Evolutionary conservation across 2,888 invertebrate genomes (phyloP), one percentile per base, ranked within the genome.

Genomic region (Cosmia trapezina): DNA sequence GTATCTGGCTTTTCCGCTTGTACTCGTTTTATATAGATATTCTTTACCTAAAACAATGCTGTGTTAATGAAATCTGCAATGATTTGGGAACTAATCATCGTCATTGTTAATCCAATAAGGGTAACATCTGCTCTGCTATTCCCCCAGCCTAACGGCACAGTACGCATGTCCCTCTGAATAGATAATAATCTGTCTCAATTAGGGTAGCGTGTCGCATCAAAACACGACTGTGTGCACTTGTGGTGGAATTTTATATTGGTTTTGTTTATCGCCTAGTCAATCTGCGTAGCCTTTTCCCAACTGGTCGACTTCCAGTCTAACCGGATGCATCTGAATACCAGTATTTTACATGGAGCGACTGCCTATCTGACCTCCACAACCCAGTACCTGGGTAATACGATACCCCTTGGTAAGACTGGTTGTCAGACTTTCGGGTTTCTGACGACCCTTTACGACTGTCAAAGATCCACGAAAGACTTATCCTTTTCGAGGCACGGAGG

Each of bases 111-210:
- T 91, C 85, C 81, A 79, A 80, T 85, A 85, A 83, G 77, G 81
- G 81, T 73, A 89, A 90, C 93, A 94, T 94, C 93, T 94, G 94
- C 89, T 89, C 73, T 78, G 84, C 80, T 84, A 82, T 88, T 90
- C 90, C 91, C 91, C 90, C 78, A 81, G 80, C 89, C 86, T 80
- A 81, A 81, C 83, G 72, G 80, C 85, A 83, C 83, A 84, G 81
- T 85, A 84, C 84, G 86, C 85, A 79, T 73, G 83, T 84, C 89
- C 90, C 89, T 89, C 83, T 79, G 66, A 83, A 83, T 75, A 84
- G 81, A 83, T 78, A 84, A 85, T 85, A 87, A 93, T 90, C 89
- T 90, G 91, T 91, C 89, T 89, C 83, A 87, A 91, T 89, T 89
- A 88, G 80, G 81, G 78, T 84, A 81, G 66, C 76, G 76, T 78